Conservation (phyloP, 2,797 vertebrate genomes). For the Sebastes flavidus region DNA sequence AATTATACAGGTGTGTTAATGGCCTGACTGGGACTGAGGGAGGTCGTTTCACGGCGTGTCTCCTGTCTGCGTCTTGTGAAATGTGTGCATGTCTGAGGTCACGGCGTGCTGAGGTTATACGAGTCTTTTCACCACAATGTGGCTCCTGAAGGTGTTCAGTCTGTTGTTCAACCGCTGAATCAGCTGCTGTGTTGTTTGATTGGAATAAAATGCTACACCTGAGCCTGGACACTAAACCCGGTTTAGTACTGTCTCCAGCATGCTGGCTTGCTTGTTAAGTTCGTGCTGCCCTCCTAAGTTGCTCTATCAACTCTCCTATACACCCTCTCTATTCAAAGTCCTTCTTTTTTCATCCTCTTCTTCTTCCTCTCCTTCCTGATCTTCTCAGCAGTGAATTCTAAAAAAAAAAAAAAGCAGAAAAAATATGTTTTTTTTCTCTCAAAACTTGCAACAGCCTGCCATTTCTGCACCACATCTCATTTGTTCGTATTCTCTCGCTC, state of each 20-base stretch:
- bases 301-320: background rate
- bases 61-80: slow-evolving; percentile 23
- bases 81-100: background rate
- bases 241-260: background rate
- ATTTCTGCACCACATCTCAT: slow-evolving; percentile 49
- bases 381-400: background rate
- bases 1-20: slow-evolving; percentile 81
- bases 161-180: background rate
- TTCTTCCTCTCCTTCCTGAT: background rate
- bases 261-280: background rate
- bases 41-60: slow-evolving; percentile 35
- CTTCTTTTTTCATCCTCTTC: background rate
- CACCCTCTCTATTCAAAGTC: background rate
- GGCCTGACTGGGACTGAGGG: slow-evolving; percentile 44
- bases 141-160: background rate
- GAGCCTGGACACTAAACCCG: background rate
- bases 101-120: background rate
- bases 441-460: slow-evolving; percentile 41
- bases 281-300: background rate
- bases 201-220: background rate
- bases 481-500: slow-evolving; percentile 52
- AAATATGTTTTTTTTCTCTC: background rate
- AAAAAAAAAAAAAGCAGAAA: background rate
- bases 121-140: background rate
- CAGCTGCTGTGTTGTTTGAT: background rate